Evolutionary conservation across 2,113 vertebrate genomes (phyloP), one percentile per base, ranked within the genome.

Genomic region (Chaenocephalus aceratus): DNA sequence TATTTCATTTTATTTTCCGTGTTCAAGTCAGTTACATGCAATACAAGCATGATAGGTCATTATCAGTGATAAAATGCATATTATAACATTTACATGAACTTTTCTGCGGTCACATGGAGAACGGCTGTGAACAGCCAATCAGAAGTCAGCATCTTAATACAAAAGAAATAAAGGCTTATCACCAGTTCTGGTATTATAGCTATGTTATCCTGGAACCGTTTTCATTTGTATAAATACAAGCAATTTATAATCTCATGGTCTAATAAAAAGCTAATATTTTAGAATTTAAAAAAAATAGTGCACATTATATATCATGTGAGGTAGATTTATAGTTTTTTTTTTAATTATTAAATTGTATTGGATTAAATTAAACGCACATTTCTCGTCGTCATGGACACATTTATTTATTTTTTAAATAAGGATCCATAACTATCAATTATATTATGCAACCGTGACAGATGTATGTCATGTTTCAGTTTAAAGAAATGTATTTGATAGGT

Each of bases 41-140:
- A 46, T 9, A 41, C 10, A 46, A 18, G 0, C 1, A 41, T 18
- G 13, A 21, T 10, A 5, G 34, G n/a, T 23, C 11, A 3, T 45
- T 41, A 48, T 72, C 71, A 41, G 5, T 21, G 36, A 12, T 16
- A n/a, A 34, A 12, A 41, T 48, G 11, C 9, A 15, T 21, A 16
- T 10, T 56, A 30, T 49, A 6, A 41, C 59, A 77, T 66, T 84
- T 77, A n/a, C 61, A 79, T 67, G 1, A 87, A 77, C 76, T 51
- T 79, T 11, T 59, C 44, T 60, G 67, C 53, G 57, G 75, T 46
- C 48, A 69, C 86, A 83, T 21, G 26, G 23, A 9, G 21, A 67
- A 21, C 60, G 61, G 46, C 13, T 49, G 10, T 34, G 10, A 15
- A 10, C 18, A 72, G 56, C 64, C 51, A 14, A 73, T 60, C 56